Percentiles rank a stretch among this genome's conserved stretches.
phyloP scores from a whole-genome alignment of 1,140 invertebrate genomes.

The Venturia canescens region DNA sequence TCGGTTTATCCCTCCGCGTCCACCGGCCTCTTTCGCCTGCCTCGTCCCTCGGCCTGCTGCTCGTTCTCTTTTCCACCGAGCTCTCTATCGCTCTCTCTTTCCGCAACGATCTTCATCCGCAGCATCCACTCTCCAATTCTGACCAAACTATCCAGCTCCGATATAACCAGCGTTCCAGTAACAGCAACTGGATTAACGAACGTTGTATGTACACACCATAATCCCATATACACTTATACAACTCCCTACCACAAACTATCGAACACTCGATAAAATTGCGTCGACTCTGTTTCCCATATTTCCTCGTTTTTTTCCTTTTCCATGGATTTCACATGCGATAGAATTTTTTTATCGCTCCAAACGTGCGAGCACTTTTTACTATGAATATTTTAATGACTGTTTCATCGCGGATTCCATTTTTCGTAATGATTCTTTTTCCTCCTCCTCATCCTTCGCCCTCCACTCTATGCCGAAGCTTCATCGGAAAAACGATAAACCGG shows the following conservation, averaged over 20 bases:
- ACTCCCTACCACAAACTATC: conserved; percentile 52
- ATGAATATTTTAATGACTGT: conserved; percentile 19
- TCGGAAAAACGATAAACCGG: not conserved
- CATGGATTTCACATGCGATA: not conserved
- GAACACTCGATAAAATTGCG: conserved; percentile 63
- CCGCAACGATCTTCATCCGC: conserved; percentile 24
- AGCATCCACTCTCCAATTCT: conserved; percentile 12
- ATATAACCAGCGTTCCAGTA: conserved; percentile 27
- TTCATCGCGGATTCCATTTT: too few relatives aligned
- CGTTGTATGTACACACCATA: conserved; percentile 59
- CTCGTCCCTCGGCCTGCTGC: not conserved
- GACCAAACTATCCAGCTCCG: conserved; percentile 55
- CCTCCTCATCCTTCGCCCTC: too few relatives aligned
- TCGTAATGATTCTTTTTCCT: too few relatives aligned
- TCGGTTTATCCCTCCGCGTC: not conserved
- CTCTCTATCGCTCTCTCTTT: conserved; percentile 1
- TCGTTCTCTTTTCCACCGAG: conserved; percentile 7
- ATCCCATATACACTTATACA: conserved; percentile 59
- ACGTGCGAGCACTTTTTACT: not conserved
- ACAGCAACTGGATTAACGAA: conserved; percentile 64
- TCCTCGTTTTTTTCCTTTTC: not conserved
- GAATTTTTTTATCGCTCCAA: not conserved
- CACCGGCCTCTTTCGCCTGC: not conserved
- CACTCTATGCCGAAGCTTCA: too few relatives aligned
- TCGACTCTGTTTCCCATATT: not conserved